phyloP scores from a whole-genome alignment of 2,797 vertebrate genomes.

The Garrulus glandarius region DNA sequence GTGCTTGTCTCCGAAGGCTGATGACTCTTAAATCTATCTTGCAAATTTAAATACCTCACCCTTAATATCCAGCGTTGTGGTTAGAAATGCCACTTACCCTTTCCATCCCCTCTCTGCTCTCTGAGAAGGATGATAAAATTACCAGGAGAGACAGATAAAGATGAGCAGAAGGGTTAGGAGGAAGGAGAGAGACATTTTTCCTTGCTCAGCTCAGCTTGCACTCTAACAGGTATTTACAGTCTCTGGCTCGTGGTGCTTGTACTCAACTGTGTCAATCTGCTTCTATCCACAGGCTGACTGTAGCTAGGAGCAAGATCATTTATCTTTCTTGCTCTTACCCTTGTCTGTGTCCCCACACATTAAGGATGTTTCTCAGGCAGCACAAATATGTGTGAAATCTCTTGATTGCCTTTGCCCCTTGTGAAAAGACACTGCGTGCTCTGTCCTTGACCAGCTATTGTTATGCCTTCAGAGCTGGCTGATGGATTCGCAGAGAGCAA shows the following conservation, averaged over 20 bases:
- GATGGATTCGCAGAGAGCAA: constrained; percentile 29
- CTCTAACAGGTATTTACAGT: constrained; percentile 65
- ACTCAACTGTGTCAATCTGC: constrained; percentile 71
- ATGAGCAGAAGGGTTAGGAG: constrained; percentile 15
- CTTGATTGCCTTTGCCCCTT: constrained; percentile 66
- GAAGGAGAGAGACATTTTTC: constrained; percentile 40
- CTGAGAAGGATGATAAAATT: constrained; percentile 36
- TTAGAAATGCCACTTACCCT: constrained; percentile 45
- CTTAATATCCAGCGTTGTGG: neutral
- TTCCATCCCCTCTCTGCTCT: neutral
- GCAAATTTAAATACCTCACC: constrained; percentile 30
- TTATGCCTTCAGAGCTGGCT: constrained; percentile 47
- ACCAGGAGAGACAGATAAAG: constrained; percentile 33
- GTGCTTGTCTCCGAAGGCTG: neutral
- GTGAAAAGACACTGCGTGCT: constrained; percentile 48
- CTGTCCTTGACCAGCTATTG: constrained; percentile 67
- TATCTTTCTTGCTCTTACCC: constrained; percentile 71
- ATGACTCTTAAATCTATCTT: constrained; percentile 26
- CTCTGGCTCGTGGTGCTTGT: constrained; percentile 56
- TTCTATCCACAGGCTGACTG: constrained; percentile 67
- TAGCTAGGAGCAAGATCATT: constrained; percentile 70
- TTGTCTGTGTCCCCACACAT: constrained; percentile 64
- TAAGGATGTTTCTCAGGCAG: constrained; percentile 70
- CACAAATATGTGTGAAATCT: constrained; percentile 73
- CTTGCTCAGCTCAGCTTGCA: constrained; percentile 45